phyloP scores from a whole-genome alignment of 2,797 vertebrate species.

The Sebastes nivosus region DNA sequence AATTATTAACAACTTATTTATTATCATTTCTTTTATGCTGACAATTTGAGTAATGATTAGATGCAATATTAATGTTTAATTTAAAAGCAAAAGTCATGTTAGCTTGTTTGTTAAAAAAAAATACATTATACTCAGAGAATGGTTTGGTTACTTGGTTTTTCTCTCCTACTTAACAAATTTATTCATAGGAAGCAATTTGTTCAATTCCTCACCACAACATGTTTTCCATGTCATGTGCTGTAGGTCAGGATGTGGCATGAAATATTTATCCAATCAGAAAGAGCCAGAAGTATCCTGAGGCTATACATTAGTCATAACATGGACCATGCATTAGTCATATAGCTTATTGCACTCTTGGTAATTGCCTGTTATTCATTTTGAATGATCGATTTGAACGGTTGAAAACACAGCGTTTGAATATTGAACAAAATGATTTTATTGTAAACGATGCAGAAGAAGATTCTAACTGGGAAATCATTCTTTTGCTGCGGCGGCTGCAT shows the following conservation, averaged over 20 bases:
- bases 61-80: not conserved
- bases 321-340: slow-evolving; percentile 68
- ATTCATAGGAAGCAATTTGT: slow-evolving; percentile 71
- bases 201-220: slow-evolving; percentile 46
- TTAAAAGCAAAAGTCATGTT: not conserved
- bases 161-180: slow-evolving; percentile 40
- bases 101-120: not conserved
- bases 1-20: not conserved
- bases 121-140: not conserved
- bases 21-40: not conserved
- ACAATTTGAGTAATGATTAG: not conserved
- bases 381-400: slow-evolving; percentile 67
- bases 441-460: slow-evolving; percentile 28
- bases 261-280: slow-evolving; percentile 79
- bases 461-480: not conserved
- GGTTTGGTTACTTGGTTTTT: not conserved
- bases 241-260: slow-evolving; percentile 69
- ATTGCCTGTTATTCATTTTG: slow-evolving; percentile 67
- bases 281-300: slow-evolving; percentile 65
- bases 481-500: not conserved
- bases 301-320: slow-evolving; percentile 75
- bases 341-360: slow-evolving; percentile 70
- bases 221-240: slow-evolving; percentile 65
- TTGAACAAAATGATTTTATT: slow-evolving; percentile 39
- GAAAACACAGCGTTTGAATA: slow-evolving; percentile 56